Conservation (phyloP, 2,888 invertebrate genomes). For the Steinernema carpocapsae region DNA sequence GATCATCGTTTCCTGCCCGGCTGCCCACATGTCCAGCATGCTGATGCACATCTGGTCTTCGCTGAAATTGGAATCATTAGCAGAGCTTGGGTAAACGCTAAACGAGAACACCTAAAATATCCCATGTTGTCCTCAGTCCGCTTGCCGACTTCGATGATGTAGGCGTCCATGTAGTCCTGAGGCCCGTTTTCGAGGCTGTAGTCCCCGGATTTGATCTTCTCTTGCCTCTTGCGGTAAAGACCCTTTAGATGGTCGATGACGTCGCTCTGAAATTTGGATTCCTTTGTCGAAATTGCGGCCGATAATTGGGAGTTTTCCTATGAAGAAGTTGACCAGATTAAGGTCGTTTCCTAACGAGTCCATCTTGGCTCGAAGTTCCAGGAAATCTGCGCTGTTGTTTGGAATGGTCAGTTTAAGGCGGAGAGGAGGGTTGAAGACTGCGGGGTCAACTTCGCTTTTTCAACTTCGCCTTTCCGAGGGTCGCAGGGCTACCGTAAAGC, state of each 20-base stretch:
- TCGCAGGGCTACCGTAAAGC: too few species aligned
- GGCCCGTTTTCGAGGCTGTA: conserved; percentile 10
- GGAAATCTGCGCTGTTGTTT: conserved; percentile 3
- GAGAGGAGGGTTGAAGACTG: too few species aligned
- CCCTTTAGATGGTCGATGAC: conserved; percentile 9
- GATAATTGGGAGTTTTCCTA: not conserved
- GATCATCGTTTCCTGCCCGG: conserved; percentile 30
- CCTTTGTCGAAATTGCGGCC: not conserved
- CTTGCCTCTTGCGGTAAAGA: not conserved
- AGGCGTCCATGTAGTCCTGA: conserved; percentile 25
- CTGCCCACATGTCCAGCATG: conserved; percentile 27
- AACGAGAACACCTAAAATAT: conserved; percentile 20
- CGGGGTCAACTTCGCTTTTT: too few species aligned
- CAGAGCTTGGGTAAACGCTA: too few species aligned
- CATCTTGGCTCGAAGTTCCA: not conserved
- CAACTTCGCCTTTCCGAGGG: too few species aligned
- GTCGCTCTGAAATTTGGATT: not conserved
- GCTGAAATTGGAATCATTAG: not conserved
- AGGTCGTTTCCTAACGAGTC: conserved; percentile 18
- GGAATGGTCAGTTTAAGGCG: too few species aligned
- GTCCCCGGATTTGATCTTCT: not conserved
- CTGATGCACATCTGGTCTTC: conserved; percentile 17
- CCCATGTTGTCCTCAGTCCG: not conserved
- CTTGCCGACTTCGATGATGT: not conserved
- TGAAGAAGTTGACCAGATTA: not conserved